These are phyloP conservation scores for Philereme vetulata DNA, from an alignment of 2,888 invertebrate species.

Conservation along the genomic window DNA sequence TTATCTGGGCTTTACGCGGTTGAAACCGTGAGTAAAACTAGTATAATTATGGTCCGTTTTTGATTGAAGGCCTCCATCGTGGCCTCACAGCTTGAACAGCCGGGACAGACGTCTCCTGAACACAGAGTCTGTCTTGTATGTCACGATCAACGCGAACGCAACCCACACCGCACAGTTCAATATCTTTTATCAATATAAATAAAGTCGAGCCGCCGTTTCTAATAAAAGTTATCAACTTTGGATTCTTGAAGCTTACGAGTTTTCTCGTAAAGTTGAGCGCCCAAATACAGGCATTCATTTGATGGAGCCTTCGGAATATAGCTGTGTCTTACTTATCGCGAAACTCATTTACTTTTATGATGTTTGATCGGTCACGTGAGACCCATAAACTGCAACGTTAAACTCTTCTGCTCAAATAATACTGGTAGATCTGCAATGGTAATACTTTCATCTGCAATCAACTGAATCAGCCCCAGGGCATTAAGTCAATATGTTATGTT, in stretches of 20 bases:
- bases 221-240: slow-evolving; percentile 29
- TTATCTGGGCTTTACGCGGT: no score
- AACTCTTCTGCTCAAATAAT: slow-evolving; percentile 18
- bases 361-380: slow-evolving; percentile 35
- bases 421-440: background rate
- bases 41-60: no score
- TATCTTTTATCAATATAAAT: slow-evolving; percentile 13
- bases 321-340: slow-evolving; percentile 31
- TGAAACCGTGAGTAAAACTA: no score
- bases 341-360: slow-evolving; percentile 34
- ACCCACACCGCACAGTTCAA: background rate
- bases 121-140: background rate
- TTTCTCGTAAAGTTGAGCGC: slow-evolving; percentile 25
- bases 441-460: no score
- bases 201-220: slow-evolving; percentile 15
- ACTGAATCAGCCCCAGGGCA: no score
- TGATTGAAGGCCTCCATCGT: no score
- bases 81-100: no score
- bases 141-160: background rate
- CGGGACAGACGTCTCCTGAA: no score
- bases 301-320: slow-evolving; percentile 24
- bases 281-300: slow-evolving; percentile 18
- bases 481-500: no score
- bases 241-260: slow-evolving; percentile 21
- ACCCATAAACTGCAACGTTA: slow-evolving; percentile 21